Evolutionary conservation across 1,140 invertebrate species (phyloP).

Genomic region (Oncopeltus fasciatus): DNA sequence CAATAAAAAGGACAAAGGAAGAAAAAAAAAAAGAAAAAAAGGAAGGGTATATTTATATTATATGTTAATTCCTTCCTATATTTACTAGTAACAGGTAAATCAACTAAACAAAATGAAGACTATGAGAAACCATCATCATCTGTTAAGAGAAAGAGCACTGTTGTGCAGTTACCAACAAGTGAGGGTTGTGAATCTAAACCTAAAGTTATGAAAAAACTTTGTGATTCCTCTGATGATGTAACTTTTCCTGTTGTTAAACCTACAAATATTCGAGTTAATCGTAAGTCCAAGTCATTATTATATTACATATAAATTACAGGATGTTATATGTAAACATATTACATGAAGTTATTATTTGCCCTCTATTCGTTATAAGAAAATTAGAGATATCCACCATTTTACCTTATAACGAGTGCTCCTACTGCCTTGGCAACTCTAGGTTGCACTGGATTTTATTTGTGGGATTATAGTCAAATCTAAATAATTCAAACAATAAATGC

Average conservation of each 20-base stretch:
- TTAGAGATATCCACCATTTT: background rate
- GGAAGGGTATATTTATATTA: too few species aligned
- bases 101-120: background rate
- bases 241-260: background rate
- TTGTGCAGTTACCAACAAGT: background rate
- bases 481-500: too few species aligned
- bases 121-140: background rate
- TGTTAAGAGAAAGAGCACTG: background rate
- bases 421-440: background rate
- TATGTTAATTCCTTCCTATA: too few species aligned
- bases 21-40: too few species aligned
- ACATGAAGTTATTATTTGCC: background rate
- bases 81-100: too few species aligned
- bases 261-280: background rate
- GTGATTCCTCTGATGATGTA: conserved; percentile 4
- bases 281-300: background rate
- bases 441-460: background rate
- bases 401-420: background rate
- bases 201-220: background rate
- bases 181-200: background rate
- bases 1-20: too few species aligned
- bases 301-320: background rate
- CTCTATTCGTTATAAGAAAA: background rate
- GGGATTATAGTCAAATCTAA: too few species aligned
- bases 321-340: background rate